Evolutionary conservation across 2,888 invertebrate species (phyloP), one percentile per base, ranked within the genome.

Genomic region (Blastobasis adustella): DNA sequence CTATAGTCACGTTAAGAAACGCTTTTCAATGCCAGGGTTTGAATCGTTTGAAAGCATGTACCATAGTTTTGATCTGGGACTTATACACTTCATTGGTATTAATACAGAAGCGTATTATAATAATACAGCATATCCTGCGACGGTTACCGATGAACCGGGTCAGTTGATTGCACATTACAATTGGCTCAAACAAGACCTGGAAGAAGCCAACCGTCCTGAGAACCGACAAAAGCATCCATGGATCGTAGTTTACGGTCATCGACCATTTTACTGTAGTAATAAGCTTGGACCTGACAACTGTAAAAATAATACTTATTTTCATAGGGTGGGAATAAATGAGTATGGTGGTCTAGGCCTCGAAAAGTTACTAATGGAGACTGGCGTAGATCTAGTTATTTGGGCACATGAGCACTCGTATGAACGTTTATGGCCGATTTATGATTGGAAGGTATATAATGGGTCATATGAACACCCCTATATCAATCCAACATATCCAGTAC

Each of bases 341-440:
- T 42, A 42, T 10, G 42, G 8, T 10, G 42, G 4, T 1, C 6
- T n/a, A 62, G 65, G 91, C 0, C 76, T 97, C 50, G 97, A 97
- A 77, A 87, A 93, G 49, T 75, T 97, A 38, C 93, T 97, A 63
- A 93, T 93, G 69, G 90, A 94, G 57, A 91, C 95, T 70, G 96
- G 95, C 45, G 97, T 98, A 0, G 97, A 98, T 81, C 76, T 98
- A 46, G 92, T 93, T 66, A 89, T 98, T 52, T 97, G 96, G 95
- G 97, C 96, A 0, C 98, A 98, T 70, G 97, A 98, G 74, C 97
- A 98, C 79, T 94, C 94, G 8, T 98, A 97, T 70, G 97, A 97
- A 77, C 86, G 98, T 48, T 78, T 96, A 58, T 97, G 94, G 93
- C 97, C 97, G 0, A 89, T 97, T 58, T 97, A 95, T 74, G 90